Evolutionary conservation across 2,797 vertebrate genomes (phyloP), one percentile per base, ranked within the genome.

Genomic region (Lacerta viridis): DNA sequence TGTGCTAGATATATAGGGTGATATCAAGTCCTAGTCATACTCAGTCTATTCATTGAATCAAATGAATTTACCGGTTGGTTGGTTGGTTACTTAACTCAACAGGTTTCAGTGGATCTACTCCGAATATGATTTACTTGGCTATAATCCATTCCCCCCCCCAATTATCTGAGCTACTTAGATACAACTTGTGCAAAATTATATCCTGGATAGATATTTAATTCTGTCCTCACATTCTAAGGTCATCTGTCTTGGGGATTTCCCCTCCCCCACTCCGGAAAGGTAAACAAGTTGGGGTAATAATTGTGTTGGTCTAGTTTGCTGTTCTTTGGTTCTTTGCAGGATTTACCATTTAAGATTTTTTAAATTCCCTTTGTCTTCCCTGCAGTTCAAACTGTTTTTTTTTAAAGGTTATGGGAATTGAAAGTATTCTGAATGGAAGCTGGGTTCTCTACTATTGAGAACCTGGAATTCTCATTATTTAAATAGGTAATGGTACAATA

Each of bases 301-400:
- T 88, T 0, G 11, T 33, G 89, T 78, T 68, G 88, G 81, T 93
- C 90, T 77, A 55, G 50, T 74, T 11, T 75, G 41, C 86, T 86
- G 25, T 68, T 87, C 92, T 41, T 89, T 92, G 89, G 87, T 87
- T n/a, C 80, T 78, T 88, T 91, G 50, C 86, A 3, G 87, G 11
- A 83, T 55, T 61, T 87, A 77, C 86, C 59, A 39, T 61, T 17
- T 61, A 61, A 20, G 59, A 13, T 17, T 20, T 61, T 61, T 5
- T 0, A 20, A 61, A 61, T 79, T 88, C 11, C 20, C 64, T 83
- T 7, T 69, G 75, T 83, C 61, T 23, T 90, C 1, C 76, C 15
- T 36, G 81, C 81, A 86, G 8, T 66, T 87, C 85, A 90, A 68
- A 61, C 91, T 3, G 0, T 92, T 90, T 80, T 77, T 84, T 77